phyloP scores from a whole-genome alignment of 2,797 vertebrate species.

The Chelmon rostratus region DNA sequence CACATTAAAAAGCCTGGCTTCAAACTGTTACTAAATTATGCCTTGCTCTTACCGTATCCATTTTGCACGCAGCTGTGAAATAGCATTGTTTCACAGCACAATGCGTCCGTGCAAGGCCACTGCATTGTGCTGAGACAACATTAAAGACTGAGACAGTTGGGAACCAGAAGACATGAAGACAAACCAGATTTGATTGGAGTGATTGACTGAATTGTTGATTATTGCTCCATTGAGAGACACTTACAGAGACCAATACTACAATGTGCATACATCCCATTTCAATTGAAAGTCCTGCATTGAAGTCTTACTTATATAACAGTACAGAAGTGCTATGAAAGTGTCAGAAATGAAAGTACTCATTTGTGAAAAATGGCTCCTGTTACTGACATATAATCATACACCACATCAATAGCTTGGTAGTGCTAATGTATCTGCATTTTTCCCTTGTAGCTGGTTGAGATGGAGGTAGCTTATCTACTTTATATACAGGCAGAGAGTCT shows the following conservation, averaged over 20 bases:
- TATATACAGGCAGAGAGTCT: not conserved
- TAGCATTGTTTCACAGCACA: conserved; percentile 55
- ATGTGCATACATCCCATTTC: not conserved
- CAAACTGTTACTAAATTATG: conserved; percentile 65
- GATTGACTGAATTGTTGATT: conserved; percentile 5
- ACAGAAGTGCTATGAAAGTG: not conserved
- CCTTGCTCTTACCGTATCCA: conserved; percentile 64
- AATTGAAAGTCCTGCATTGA: conserved; percentile 1
- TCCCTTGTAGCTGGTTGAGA: not conserved
- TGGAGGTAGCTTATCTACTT: not conserved
- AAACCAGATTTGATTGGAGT: conserved; percentile 20
- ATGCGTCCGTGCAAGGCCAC: conserved; percentile 26
- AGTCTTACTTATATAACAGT: not conserved
- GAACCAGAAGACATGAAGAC: conserved; percentile 21
- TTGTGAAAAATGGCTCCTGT: not conserved
- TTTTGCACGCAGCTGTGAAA: conserved; percentile 69
- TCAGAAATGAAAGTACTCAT: not conserved
- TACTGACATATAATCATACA: not conserved
- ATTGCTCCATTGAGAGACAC: not conserved
- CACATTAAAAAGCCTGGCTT: conserved; percentile 68
- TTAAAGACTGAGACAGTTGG: conserved; percentile 20
- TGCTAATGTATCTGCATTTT: not conserved
- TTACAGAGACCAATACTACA: not conserved
- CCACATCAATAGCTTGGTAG: not conserved
- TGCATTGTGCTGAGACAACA: conserved; percentile 8